phyloP scores from a whole-genome alignment of 2,888 invertebrate genomes.

The Serrognathus titanus region DNA sequence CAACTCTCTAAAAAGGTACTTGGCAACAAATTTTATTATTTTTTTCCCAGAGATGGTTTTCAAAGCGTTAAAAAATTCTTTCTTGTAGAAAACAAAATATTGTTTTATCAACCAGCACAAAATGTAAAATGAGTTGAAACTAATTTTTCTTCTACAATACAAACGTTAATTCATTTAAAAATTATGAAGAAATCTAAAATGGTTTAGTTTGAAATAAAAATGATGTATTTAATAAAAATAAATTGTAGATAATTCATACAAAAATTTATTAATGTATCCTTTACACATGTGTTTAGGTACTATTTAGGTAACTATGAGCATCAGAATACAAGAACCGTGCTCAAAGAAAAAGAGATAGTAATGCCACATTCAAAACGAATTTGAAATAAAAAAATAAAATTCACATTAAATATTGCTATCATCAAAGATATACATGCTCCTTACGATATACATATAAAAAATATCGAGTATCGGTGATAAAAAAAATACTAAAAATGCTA shows the following conservation, averaged over 20 bases:
- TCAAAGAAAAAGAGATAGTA: conserved; percentile 9
- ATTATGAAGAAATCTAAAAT: too few relatives aligned
- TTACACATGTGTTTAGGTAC: conserved; percentile 14
- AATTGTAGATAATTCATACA: conserved; percentile 13
- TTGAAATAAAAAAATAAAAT: conserved; percentile 15
- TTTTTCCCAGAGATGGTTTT: too few relatives aligned
- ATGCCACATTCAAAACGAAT: conserved; percentile 7
- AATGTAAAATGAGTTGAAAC: too few relatives aligned
- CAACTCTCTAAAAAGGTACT: too few relatives aligned
- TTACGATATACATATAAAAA: conserved; percentile 12
- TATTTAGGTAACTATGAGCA: conserved; percentile 13
- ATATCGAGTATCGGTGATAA: conserved; percentile 18
- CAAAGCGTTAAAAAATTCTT: too few relatives aligned
- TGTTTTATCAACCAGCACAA: too few relatives aligned
- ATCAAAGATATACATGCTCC: conserved; percentile 1
- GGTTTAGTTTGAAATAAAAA: too few relatives aligned
- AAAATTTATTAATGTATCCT: conserved; percentile 20
- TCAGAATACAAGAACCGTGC: conserved; percentile 6
- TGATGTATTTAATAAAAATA: too few relatives aligned
- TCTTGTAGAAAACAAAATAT: too few relatives aligned
- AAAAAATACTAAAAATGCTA: conserved; percentile 16
- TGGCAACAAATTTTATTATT: too few relatives aligned
- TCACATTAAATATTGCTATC: conserved; percentile 15
- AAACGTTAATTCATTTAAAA: too few relatives aligned
- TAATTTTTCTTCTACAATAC: too few relatives aligned